These are phyloP conservation scores for Spodoptera frugiperda DNA, from an alignment of 1,140 invertebrate genomes.

Conservation along the genomic window DNA sequence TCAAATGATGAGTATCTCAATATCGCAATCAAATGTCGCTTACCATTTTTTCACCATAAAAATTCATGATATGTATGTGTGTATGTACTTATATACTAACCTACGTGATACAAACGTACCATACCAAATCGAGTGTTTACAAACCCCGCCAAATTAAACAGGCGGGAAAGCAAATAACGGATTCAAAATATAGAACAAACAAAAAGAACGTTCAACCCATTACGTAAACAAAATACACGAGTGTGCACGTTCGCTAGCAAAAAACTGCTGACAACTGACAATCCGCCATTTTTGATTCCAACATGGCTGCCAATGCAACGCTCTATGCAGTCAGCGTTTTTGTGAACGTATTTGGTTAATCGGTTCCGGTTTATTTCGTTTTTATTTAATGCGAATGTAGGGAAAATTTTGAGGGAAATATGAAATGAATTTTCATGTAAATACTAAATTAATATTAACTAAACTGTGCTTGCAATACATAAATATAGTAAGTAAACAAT, in stretches of 20 bases:
- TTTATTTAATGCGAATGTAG: slow-evolving; percentile 32
- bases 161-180: slow-evolving; percentile 20
- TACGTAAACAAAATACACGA: slow-evolving; percentile 42
- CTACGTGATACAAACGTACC: too few relatives aligned
- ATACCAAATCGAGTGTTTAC: slow-evolving; percentile 4
- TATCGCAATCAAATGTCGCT: too few relatives aligned
- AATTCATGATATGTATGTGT: too few relatives aligned
- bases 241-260: slow-evolving; percentile 27
- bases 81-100: too few relatives aligned
- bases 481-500: too few relatives aligned
- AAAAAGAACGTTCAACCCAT: slow-evolving; percentile 30
- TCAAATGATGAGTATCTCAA: too few relatives aligned
- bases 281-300: slow-evolving; percentile 45
- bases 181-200: slow-evolving; percentile 42
- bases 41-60: too few relatives aligned
- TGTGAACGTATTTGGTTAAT: slow-evolving; percentile 49
- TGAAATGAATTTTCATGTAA: background rate
- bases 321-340: slow-evolving; percentile 50
- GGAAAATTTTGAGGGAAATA: background rate
- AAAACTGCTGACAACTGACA: slow-evolving; percentile 46
- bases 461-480: too few relatives aligned
- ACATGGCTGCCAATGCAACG: slow-evolving; percentile 40
- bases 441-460: too few relatives aligned
- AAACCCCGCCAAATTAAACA: background rate
- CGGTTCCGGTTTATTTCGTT: slow-evolving; percentile 8